Base-by-base conservation (phyloP, 1,140 invertebrate species). In the Mycetomoellerius zeteki region DNA sequence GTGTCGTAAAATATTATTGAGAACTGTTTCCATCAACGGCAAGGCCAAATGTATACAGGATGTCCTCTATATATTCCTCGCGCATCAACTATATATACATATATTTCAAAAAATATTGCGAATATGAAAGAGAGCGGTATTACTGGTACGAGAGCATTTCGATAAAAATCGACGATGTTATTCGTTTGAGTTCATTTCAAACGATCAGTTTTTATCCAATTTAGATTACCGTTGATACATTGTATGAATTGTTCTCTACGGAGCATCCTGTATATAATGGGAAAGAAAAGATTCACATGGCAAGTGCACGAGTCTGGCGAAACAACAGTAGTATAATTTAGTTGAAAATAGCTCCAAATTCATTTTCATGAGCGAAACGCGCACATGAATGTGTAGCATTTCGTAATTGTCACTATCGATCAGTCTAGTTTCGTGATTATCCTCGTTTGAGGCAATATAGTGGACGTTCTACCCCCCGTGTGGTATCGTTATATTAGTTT, bases 401-500 rank as follows among this genome's bases (percentile, higher is more conserved):
- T 52, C 62, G 30, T 50, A 56, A 71, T 56, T 30, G 75, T 73
- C 47, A 7, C 37, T 19, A 87, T 87, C 85, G 88, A 84, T 87
- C 54, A 77, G 14, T 50, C 37, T n/a, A 37, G 47, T 27, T n/a
- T 43, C 47, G 47, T n/a, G 60, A 21, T 80, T 80, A 47, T 52
- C 85, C 80, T 81, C 76, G 10, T 81, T 78, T 80, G 65, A 85
- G 72, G 37, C 58, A 43, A 43, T 43, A 30, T 54, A 73, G 33
- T 33, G 12, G 54, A 73, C 64, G 56, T 86, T 90, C 86, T 89
- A 91, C 90, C 90, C 90, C 93, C 30, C 8, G 91, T 91, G 91
- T 92, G 92, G 89, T 93, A 91, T 89, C 85, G 89, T 91, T 89
- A 91, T 94, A 91, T 86, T 91, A 93, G 93, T 92, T 93, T 94